These are phyloP conservation scores for Pristiophorus japonicus DNA, from an alignment of 2,113 vertebrate genomes.

Conservation along the genomic window DNA sequence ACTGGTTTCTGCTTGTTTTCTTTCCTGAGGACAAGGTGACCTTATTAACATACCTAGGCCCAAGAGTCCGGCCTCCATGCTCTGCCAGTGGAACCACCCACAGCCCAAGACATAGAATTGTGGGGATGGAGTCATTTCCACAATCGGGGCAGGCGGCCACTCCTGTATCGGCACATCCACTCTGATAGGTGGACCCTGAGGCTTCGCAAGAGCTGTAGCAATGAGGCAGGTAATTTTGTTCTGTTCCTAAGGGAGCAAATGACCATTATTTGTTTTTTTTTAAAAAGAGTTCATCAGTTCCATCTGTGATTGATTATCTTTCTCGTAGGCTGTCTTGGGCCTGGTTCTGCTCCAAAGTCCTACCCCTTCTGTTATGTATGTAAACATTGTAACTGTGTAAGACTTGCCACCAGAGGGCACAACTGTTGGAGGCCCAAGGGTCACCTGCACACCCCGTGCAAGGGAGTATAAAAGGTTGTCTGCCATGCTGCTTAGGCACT, in stretches of 20 bases:
- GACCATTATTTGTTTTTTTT: neutral
- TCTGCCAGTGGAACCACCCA: neutral
- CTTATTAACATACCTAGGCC: neutral
- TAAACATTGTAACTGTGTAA: too few relatives aligned
- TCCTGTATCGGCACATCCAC: neutral
- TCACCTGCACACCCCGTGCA: too few relatives aligned
- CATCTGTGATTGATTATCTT: neutral
- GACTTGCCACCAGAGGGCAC: too few relatives aligned
- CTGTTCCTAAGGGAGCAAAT: neutral
- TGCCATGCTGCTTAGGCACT: too few relatives aligned
- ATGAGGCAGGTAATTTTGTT: neutral
- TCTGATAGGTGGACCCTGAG: neutral
- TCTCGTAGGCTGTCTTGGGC: neutral
- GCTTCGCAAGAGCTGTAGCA: neutral
- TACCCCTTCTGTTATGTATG: too few relatives aligned
- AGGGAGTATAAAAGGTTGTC: too few relatives aligned
- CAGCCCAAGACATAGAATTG: neutral
- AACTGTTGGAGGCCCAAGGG: too few relatives aligned
- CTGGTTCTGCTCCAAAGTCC: neutral
- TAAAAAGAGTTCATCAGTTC: neutral
- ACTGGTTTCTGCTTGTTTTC: neutral
- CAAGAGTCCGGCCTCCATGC: neutral
- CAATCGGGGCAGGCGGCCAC: too few relatives aligned
- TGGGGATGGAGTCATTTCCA: neutral
- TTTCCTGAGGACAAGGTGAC: neutral